A percentile compares a stretch with the other conserved stretches of the same genome.
Evolutionary conservation across 2,113 vertebrate species (phyloP).

Genomic region (Pogona vitticeps): DNA sequence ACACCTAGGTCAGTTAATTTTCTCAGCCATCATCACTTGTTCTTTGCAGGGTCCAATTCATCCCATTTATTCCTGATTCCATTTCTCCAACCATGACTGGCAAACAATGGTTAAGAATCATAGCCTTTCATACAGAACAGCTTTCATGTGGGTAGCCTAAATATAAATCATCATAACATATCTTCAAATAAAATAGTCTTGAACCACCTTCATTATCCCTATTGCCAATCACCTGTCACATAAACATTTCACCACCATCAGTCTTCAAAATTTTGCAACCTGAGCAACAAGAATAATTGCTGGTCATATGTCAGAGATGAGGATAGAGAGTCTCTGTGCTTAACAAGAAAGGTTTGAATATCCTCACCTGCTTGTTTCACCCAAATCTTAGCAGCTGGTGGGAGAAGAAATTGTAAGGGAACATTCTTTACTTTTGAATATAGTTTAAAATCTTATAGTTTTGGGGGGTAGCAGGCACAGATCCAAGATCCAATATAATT

Average conservation of each 20-base stretch:
- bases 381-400: background rate
- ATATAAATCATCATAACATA: background rate
- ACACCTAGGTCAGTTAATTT: background rate
- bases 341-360: background rate
- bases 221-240: conserved; percentile 13
- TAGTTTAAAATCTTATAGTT: background rate
- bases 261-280: background rate
- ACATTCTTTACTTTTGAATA: background rate
- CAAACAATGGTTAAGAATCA: background rate
- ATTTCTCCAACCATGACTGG: background rate
- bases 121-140: background rate
- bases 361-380: background rate
- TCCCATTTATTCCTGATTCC: background rate
- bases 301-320: conserved; percentile 1
- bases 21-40: background rate
- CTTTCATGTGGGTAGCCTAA: background rate
- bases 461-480: background rate
- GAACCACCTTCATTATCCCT: background rate
- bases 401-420: background rate
- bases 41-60: background rate
- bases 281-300: background rate
- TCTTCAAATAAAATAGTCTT: background rate
- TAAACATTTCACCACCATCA: background rate
- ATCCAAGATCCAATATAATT: too few relatives aligned
- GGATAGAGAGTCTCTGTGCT: background rate